Percentiles rank a stretch among this genome's conserved stretches.
Conservation (phyloP, 2,888 invertebrate genomes). For the Homarus gammarus region DNA sequence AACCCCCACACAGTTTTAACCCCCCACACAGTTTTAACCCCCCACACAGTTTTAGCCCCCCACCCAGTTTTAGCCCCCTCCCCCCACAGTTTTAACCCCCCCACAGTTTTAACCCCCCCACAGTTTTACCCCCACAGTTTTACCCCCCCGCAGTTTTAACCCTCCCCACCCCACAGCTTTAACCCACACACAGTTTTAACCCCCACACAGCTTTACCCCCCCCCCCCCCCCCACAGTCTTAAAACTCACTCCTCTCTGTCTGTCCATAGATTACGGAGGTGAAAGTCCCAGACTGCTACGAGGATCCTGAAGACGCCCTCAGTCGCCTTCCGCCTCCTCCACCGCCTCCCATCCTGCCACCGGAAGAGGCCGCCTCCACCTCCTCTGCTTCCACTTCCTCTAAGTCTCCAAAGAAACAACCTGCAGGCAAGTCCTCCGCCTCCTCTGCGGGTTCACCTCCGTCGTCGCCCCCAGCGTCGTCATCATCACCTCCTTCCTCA, state of each 20-base stretch:
- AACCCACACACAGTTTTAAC: too few relatives aligned
- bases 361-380: slow-evolving; percentile 21
- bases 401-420: slow-evolving; percentile 12
- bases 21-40: too few relatives aligned
- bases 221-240: neutral
- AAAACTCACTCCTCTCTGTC: neutral
- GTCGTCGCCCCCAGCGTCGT: neutral
- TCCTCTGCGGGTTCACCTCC: slow-evolving; percentile 19
- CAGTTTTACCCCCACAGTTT: too few relatives aligned
- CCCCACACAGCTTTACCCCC: neutral
- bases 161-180: too few relatives aligned
- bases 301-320: slow-evolving; percentile 69
- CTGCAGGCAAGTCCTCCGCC: slow-evolving; percentile 29
- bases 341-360: slow-evolving; percentile 39
- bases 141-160: too few relatives aligned
- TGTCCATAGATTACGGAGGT: slow-evolving; percentile 68
- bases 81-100: too few relatives aligned
- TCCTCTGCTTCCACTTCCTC: slow-evolving; percentile 1
- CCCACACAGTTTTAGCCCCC: too few relatives aligned
- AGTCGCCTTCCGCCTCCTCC: slow-evolving; percentile 47
- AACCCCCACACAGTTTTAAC: too few relatives aligned
- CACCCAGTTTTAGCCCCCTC: too few relatives aligned
- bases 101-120: too few relatives aligned
- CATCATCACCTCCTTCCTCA: neutral
- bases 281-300: slow-evolving; percentile 69